Base-by-base conservation (phyloP, 2,113 vertebrate species). In the Mastomys natalensis region DNA sequence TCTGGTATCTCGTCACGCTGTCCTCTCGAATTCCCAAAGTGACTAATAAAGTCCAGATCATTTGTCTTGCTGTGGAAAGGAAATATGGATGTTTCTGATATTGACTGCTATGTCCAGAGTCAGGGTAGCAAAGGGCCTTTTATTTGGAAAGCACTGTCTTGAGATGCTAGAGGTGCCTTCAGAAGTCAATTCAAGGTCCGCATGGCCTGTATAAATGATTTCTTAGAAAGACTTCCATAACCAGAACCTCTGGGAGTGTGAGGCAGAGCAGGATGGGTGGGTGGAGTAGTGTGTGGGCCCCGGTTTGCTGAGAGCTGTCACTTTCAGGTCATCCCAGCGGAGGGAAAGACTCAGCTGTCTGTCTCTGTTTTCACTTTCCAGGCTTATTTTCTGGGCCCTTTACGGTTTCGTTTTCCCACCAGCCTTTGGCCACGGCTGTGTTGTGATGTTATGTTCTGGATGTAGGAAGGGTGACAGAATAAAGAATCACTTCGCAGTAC, bases 311-410 rank as follows among this genome's bases (percentile, higher is more conserved):
- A 51, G 37, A 91, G 29, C 37, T 76, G 31, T 37, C 60, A 70
- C 51, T 51, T 60, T 60, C 88, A 43, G 29, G 74, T 84, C 48
- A 24, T 5, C 13, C 13, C 48, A 70, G 77, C 8, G 48, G 40
- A 93, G 72, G 58, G 74, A 92, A 90, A 43, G 19, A 86, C 82
- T 89, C 70, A 19, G 3, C 24, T 87, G 0, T 76, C 29, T 73
- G 29, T n/a, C 92, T 95, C 68, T 70, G 2, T 77, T 37, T 93
- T 82, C 6, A 16, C 74, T 94, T 93, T 93, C 55, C 40, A 53
- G 60, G 22, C 40, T 68, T 55, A 9, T 29, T 89, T 94, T 87
- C 40, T 73, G 34, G 26, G 21, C 31, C 62, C 95, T 81, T 87
- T 87, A n/a, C 60, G 48, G 84, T 43, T 64, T 78, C 51, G 43